These are phyloP conservation scores for Notodonta ziczac DNA, from an alignment of 2,888 invertebrate species.

Conservation along the genomic window DNA sequence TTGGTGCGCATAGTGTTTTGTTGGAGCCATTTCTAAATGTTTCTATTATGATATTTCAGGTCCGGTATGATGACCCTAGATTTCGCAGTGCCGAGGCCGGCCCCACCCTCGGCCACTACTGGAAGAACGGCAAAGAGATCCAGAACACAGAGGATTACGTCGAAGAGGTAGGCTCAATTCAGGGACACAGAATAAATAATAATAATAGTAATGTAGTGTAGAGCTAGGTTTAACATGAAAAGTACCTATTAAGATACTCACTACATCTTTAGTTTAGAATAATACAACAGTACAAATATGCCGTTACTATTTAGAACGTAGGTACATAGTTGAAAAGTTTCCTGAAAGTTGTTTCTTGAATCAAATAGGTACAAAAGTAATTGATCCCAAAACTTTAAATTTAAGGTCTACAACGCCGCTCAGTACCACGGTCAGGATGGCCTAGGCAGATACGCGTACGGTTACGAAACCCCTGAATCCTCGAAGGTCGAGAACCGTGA, in stretches of 20 bases:
- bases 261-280: too few species aligned
- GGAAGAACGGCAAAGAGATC: conserved; percentile 85
- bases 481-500: conserved; percentile 89
- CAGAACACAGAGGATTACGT: conserved; percentile 87
- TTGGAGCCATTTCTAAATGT: neutral
- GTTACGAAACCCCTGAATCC: conserved; percentile 90
- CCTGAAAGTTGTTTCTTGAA: too few species aligned
- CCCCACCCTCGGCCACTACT: conserved; percentile 79
- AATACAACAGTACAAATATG: too few species aligned
- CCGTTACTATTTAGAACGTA: too few species aligned
- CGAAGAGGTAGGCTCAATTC: conserved; percentile 82
- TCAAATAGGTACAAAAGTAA: too few species aligned
- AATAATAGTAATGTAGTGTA: too few species aligned
- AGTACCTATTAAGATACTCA: too few species aligned
- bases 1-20: too few species aligned
- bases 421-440: conserved; percentile 90
- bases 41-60: conserved; percentile 48
- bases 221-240: too few species aligned
- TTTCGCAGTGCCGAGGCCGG: conserved; percentile 77
- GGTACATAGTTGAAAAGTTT: too few species aligned
- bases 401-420: conserved; percentile 86
- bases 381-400: neutral
- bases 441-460: conserved; percentile 89
- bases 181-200: too few species aligned
- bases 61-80: conserved; percentile 70